Conservation (phyloP, 1,140 invertebrate species). For the Sycophila sp. region DNA sequence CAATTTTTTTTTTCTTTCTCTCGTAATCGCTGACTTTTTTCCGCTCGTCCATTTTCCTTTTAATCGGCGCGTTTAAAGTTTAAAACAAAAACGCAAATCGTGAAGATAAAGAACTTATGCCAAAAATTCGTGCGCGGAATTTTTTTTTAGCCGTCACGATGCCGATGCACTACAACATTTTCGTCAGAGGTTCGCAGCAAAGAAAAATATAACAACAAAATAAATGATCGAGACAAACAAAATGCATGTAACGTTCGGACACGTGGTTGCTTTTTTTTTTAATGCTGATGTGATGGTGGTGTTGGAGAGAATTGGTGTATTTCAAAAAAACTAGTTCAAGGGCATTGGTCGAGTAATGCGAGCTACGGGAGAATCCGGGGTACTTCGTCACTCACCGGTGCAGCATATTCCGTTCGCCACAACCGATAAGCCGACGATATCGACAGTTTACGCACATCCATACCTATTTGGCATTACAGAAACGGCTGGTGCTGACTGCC, state of each 20-base stretch:
- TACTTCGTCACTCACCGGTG: slow-evolving; percentile 65
- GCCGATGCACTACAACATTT: background rate
- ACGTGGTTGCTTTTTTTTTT: background rate
- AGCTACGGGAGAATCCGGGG: slow-evolving; percentile 61
- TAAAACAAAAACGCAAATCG: background rate
- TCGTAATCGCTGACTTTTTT: background rate
- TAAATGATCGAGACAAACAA: slow-evolving; percentile 13
- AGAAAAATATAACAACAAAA: slow-evolving; percentile 1
- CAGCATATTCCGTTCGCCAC: too few species aligned
- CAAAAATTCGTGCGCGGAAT: too few species aligned
- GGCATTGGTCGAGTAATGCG: slow-evolving; percentile 51
- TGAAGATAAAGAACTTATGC: too few species aligned
- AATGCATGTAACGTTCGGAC: background rate
- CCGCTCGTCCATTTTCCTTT: background rate
- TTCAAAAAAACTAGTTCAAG: slow-evolving; percentile 37
- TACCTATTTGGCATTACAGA: slow-evolving; percentile 68
- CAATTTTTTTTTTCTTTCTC: too few species aligned
- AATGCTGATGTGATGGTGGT: background rate
- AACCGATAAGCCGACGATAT: slow-evolving; percentile 65
- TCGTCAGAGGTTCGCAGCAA: background rate
- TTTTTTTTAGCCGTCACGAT: too few species aligned
- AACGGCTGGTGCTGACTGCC: slow-evolving; percentile 64
- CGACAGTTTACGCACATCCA: slow-evolving; percentile 66
- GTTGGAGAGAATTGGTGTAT: too few species aligned
- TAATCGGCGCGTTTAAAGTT: too few species aligned